These are phyloP conservation scores for Crocodylus rhombifer DNA, from an alignment of 2,797 vertebrate genomes.

Conservation along the genomic window DNA sequence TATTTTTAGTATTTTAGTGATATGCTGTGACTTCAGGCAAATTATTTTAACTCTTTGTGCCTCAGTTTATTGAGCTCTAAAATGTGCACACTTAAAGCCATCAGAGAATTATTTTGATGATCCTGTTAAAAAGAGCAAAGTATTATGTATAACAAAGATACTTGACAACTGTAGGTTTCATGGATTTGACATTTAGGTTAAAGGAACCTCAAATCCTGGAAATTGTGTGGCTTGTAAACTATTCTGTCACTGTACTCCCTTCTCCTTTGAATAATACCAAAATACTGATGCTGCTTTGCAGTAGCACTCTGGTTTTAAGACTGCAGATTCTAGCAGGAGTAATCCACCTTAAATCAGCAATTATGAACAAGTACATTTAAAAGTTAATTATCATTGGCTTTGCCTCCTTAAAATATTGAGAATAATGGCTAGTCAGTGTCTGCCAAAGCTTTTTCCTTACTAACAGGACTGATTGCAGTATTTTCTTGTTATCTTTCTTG, in stretches of 20 bases:
- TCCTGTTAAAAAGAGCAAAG: neutral
- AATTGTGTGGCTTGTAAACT: neutral
- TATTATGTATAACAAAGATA: neutral
- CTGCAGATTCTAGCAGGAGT: too few relatives aligned
- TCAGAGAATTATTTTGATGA: too few relatives aligned
- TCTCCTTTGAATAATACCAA: conserved; percentile 5
- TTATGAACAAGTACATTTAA: too few relatives aligned
- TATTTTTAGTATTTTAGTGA: neutral
- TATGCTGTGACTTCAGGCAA: neutral
- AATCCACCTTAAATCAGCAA: too few relatives aligned
- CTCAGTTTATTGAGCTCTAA: neutral
- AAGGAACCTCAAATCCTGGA: neutral
- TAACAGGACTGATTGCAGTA: too few relatives aligned
- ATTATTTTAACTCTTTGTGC: neutral
- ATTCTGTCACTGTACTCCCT: neutral
- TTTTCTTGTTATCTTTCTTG: neutral
- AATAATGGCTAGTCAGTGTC: too few relatives aligned
- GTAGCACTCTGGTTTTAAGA: too few relatives aligned
- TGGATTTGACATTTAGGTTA: conserved; percentile 1
- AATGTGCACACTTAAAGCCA: neutral
- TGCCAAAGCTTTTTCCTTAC: too few relatives aligned
- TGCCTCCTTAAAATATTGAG: too few relatives aligned
- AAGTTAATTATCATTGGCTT: too few relatives aligned
- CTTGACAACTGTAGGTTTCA: neutral
- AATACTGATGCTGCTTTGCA: neutral